phyloP scores from a whole-genome alignment of 2,888 invertebrate species.

The Nymphalis polychloros region DNA sequence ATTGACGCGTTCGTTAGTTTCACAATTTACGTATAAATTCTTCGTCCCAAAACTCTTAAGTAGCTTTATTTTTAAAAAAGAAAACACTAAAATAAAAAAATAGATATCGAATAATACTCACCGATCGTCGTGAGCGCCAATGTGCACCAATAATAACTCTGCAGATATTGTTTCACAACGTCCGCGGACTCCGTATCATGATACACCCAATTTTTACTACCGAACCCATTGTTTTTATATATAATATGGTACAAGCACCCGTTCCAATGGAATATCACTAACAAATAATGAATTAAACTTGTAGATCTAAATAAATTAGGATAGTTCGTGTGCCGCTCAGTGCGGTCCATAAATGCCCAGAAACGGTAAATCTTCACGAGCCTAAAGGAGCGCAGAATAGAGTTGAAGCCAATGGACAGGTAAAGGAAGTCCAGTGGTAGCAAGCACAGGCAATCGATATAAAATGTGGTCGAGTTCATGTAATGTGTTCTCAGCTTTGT shows the following conservation, averaged over 20 bases:
- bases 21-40: no score
- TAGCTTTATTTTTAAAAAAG: no score
- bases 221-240: slow-evolving; percentile 96
- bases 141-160: slow-evolving; percentile 99
- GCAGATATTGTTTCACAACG: slow-evolving; percentile 96
- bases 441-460: slow-evolving; percentile 98
- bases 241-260: slow-evolving; percentile 99
- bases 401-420: slow-evolving; percentile 98
- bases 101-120: slow-evolving; percentile 54
- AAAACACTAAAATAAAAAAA: neutral
- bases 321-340: slow-evolving; percentile 99
- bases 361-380: slow-evolving; percentile 98
- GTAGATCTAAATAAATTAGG: slow-evolving; percentile 97
- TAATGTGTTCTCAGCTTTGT: slow-evolving; percentile 96
- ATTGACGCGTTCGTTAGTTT: no score
- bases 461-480: slow-evolving; percentile 98
- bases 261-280: slow-evolving; percentile 99
- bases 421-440: slow-evolving; percentile 98
- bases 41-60: no score
- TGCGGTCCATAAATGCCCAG: slow-evolving; percentile 99
- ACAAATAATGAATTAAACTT: slow-evolving; percentile 96
- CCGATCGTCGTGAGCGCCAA: slow-evolving; percentile 97
- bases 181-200: slow-evolving; percentile 92
- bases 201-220: slow-evolving; percentile 95
- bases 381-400: slow-evolving; percentile 96